Percentiles rank a stretch among this genome's conserved stretches.
phyloP scores from a whole-genome alignment of 2,888 invertebrate species.

The Rambutsinella grinnellia region DNA sequence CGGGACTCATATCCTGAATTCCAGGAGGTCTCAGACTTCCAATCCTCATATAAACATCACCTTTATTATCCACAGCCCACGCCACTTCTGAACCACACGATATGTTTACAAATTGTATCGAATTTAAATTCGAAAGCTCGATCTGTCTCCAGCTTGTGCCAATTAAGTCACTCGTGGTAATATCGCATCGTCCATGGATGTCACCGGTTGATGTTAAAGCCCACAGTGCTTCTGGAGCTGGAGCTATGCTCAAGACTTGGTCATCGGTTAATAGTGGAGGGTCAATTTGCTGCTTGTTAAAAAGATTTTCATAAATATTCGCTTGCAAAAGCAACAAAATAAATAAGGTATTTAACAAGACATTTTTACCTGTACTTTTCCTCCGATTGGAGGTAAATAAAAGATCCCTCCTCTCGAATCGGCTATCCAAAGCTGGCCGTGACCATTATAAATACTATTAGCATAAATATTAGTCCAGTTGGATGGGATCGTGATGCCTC shows the following conservation, averaged over 20 bases:
- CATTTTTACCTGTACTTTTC: constrained; percentile 41
- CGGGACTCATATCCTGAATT: constrained; percentile 69
- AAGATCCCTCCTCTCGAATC: constrained; percentile 49
- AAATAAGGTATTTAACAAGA: background rate
- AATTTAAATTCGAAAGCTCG: constrained; percentile 69
- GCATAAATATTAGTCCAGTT: constrained; percentile 58
- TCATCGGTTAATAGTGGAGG: constrained; percentile 26
- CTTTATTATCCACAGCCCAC: constrained; percentile 72
- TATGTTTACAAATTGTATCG: constrained; percentile 69
- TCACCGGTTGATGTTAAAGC: constrained; percentile 69
- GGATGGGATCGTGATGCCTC: constrained; percentile 15
- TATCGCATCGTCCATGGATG: constrained; percentile 70
- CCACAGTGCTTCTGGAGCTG: constrained; percentile 71
- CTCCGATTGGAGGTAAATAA: constrained; percentile 29
- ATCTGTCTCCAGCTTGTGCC: constrained; percentile 71
- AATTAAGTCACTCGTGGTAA: constrained; percentile 68
- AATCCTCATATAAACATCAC: constrained; percentile 71
- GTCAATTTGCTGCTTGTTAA: constrained; percentile 19
- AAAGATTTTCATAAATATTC: background rate
- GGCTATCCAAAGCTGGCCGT: constrained; percentile 57
- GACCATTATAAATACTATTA: constrained; percentile 59
- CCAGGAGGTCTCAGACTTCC: constrained; percentile 70
- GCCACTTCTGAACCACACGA: constrained; percentile 71
- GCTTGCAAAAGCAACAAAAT: background rate
- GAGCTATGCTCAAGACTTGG: constrained; percentile 67